Conservation (phyloP, 2,888 invertebrate species). For the Urechis unicinctus region DNA sequence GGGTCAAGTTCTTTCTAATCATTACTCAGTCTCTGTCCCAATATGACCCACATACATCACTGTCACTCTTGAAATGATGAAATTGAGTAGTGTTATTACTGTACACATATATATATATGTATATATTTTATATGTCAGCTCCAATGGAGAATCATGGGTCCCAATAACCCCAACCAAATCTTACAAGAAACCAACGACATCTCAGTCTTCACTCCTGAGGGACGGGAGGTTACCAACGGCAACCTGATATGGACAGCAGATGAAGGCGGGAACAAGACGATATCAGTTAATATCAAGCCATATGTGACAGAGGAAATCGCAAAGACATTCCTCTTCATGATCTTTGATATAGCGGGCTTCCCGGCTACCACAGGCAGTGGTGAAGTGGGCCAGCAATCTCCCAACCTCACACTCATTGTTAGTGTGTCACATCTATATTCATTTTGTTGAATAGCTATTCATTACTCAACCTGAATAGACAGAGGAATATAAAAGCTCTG, state of each 20-base stretch:
- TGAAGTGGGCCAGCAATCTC: conserved; percentile 30
- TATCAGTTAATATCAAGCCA: conserved; percentile 35
- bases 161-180: conserved; percentile 34
- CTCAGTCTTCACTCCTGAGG: conserved; percentile 18
- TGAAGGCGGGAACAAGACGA: conserved; percentile 32
- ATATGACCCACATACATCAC: background rate
- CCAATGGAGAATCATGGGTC: conserved; percentile 42
- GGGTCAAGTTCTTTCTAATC: too few relatives aligned
- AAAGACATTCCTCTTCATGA: conserved; percentile 35
- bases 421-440: conserved; percentile 10
- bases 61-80: background rate
- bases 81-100: background rate
- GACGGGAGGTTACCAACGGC: conserved; percentile 32
- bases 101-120: background rate
- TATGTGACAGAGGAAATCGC: conserved; percentile 41
- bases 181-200: conserved; percentile 38
- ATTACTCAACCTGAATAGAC: too few relatives aligned
- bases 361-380: conserved; percentile 31
- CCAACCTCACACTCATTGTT: conserved; percentile 33
- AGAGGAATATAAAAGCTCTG: too few relatives aligned
- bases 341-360: conserved; percentile 32
- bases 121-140: conserved; percentile 26
- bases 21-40: too few relatives aligned
- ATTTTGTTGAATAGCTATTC: too few relatives aligned
- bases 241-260: conserved; percentile 34